Evolutionary conservation across 2,113 vertebrate genomes (phyloP).

Genomic region (Poecilia latipinna): DNA sequence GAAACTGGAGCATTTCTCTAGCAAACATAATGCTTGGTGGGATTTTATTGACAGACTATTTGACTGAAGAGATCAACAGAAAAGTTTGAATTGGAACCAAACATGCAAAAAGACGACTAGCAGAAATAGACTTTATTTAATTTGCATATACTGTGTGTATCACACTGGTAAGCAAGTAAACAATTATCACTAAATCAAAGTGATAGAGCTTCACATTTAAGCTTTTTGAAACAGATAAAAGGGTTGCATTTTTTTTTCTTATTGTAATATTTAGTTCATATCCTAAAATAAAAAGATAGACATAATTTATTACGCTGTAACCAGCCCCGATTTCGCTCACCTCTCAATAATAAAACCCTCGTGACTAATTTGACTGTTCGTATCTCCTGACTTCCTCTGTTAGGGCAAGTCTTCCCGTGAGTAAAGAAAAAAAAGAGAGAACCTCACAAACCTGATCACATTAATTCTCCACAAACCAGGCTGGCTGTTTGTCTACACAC

Average conservation of each 20-base stretch:
- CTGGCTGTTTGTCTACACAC: slow-evolving; percentile 67
- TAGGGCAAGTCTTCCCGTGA: slow-evolving; percentile 47
- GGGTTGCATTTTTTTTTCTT: no score
- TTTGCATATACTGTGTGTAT: no score
- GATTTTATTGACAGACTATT: no score
- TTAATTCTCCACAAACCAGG: slow-evolving; percentile 64
- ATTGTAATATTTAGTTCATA: no score
- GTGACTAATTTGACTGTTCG: background rate
- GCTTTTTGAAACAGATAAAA: no score
- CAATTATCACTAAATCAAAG: background rate
- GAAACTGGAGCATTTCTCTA: background rate
- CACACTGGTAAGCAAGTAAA: background rate
- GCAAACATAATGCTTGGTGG: no score
- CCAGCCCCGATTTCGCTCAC: background rate
- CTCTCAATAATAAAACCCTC: no score
- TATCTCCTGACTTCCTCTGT: background rate
- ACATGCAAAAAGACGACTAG: background rate
- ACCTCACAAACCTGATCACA: slow-evolving; percentile 67
- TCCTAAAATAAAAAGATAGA: background rate
- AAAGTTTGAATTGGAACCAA: background rate
- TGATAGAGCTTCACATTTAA: background rate
- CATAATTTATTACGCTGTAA: background rate
- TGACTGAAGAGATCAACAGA: background rate
- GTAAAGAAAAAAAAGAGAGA: slow-evolving; percentile 38
- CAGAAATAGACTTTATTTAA: background rate